Conservation (phyloP, 2,797 vertebrate genomes). For the Rachycentron canadum region DNA sequence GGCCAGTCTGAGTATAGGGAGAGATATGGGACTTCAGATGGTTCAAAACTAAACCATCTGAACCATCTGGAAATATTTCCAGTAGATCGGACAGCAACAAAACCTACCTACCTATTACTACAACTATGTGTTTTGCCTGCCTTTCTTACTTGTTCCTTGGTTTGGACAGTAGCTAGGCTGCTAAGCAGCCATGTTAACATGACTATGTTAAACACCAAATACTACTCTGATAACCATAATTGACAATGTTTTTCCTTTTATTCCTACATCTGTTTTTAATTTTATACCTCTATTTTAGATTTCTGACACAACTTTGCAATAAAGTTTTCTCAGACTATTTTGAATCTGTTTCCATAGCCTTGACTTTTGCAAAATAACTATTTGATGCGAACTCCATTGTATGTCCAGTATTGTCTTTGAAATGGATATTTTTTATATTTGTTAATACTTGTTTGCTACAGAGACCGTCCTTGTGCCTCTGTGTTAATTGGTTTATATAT, state of each 20-base stretch:
- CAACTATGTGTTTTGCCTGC: too few species aligned
- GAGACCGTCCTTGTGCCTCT: neutral
- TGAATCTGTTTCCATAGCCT: neutral
- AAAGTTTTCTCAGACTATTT: neutral
- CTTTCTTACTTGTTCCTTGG: too few species aligned
- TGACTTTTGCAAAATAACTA: neutral
- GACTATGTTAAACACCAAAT: neutral
- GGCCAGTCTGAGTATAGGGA: too few species aligned
- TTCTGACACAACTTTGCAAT: neutral
- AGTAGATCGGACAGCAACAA: too few species aligned
- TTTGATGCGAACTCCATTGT: neutral
- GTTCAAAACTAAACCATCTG: too few species aligned
- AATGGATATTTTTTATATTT: slow-evolving; percentile 25
- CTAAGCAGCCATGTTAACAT: neutral
- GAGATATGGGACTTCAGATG: too few species aligned
- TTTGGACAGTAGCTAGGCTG: neutral
- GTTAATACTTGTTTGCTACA: slow-evolving; percentile 5
- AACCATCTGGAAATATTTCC: too few species aligned
- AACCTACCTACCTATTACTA: too few species aligned
- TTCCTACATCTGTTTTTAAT: neutral
- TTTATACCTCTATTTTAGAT: neutral
- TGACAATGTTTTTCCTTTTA: neutral
- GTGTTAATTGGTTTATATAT: too few species aligned
- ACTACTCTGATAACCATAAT: neutral
- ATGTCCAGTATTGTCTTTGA: neutral